Conservation (phyloP, 2,797 vertebrate species). For the Poeciliopsis paucimaculata region DNA sequence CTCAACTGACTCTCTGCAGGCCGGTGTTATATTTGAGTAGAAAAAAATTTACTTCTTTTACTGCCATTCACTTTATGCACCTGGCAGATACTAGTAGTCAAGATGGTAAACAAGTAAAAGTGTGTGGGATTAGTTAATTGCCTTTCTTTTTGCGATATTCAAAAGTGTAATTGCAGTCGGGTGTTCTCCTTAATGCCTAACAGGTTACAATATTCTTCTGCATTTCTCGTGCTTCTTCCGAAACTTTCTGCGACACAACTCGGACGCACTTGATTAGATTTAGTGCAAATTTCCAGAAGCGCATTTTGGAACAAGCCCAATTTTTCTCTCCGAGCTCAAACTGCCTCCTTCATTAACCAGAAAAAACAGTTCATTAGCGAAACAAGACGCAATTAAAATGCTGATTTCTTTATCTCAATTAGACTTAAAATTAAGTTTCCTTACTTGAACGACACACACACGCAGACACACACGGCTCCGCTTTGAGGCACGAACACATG, state of each 20-base stretch:
- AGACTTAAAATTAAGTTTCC: conserved; percentile 49
- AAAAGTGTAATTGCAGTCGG: background rate
- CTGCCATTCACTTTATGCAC: background rate
- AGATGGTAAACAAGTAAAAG: background rate
- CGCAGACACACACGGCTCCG: conserved; percentile 11
- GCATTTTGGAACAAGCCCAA: conserved; percentile 18
- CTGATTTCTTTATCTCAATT: conserved; percentile 37
- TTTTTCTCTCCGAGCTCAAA: conserved; percentile 17
- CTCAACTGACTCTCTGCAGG: background rate
- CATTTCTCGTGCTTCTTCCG: background rate
- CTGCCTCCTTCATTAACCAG: conserved; percentile 17
- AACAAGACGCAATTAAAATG: conserved; percentile 32
- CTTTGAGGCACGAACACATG: conserved; percentile 55
- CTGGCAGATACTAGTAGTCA: background rate
- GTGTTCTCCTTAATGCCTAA: background rate
- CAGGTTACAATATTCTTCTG: too few species aligned
- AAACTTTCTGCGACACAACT: background rate
- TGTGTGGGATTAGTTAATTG: background rate
- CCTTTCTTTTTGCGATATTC: background rate
- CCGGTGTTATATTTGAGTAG: background rate
- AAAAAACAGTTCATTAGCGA: conserved; percentile 31
- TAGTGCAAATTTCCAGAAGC: background rate
- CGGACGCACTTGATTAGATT: conserved; percentile 19
- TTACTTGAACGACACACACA: conserved; percentile 5
- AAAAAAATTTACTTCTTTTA: background rate